A percentile compares a stretch with the other conserved stretches of the same genome.
Conservation (phyloP, 2,797 vertebrate genomes). For the Brachyalestes nurse region DNA sequence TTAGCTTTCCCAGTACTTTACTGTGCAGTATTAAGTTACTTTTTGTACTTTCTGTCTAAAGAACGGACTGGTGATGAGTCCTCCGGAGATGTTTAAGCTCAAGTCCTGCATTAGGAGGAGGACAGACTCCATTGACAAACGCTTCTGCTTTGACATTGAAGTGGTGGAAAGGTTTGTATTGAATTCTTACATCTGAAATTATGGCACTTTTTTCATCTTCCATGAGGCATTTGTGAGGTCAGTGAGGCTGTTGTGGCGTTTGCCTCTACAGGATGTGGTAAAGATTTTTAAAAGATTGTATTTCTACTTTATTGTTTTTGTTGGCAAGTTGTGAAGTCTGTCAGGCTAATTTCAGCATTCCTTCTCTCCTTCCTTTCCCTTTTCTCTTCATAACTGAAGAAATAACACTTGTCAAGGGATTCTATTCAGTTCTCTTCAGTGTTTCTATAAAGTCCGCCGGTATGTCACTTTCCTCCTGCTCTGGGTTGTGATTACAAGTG, state of each 20-base stretch:
- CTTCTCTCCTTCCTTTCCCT: conserved; percentile 49
- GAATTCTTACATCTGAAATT: conserved; percentile 15
- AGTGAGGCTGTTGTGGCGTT: conserved; percentile 9
- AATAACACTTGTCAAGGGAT: conserved; percentile 60
- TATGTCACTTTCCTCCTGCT: conserved; percentile 55
- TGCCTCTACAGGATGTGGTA: conserved; percentile 27
- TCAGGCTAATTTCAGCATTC: conserved; percentile 42
- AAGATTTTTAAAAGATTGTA: conserved; percentile 13
- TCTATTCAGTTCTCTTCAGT: conserved; percentile 64
- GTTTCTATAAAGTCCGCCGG: conserved; percentile 66
- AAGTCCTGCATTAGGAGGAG: conserved; percentile 96
- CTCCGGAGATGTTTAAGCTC: conserved; percentile 91
- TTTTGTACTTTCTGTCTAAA: conserved; percentile 58
- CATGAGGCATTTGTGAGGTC: conserved; percentile 1
- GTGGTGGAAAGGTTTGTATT: conserved; percentile 91
- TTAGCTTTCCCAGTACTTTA: background rate
- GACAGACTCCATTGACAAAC: conserved; percentile 97
- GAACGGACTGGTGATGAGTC: conserved; percentile 88
- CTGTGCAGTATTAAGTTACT: background rate
- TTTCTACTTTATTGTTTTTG: conserved; percentile 35
- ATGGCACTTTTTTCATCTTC: conserved; percentile 25
- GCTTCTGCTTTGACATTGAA: conserved; percentile 98
- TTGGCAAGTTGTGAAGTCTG: conserved; percentile 32
- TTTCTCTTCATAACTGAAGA: conserved; percentile 59
- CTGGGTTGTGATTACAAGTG: conserved; percentile 18